These are phyloP conservation scores for Falcaria lacertinaria DNA, from an alignment of 2,888 invertebrate species.

Conservation along the genomic window DNA sequence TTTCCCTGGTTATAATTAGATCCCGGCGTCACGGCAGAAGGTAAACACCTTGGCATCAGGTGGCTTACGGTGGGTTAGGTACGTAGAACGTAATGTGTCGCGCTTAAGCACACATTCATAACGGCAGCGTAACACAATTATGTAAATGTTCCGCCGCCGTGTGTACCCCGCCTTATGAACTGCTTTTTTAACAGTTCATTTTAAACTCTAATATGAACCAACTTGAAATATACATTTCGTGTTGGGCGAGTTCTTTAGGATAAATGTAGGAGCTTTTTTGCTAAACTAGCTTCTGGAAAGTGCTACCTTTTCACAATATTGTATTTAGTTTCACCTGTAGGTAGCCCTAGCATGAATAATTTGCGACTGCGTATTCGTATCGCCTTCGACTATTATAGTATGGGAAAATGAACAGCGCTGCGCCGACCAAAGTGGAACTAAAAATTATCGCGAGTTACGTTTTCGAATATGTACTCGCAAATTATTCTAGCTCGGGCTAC, in stretches of 20 bases:
- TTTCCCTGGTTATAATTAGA: constrained; percentile 42
- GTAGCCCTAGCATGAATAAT: no score
- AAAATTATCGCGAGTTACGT: no score
- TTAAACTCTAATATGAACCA: background rate
- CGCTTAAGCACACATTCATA: background rate
- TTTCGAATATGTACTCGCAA: no score
- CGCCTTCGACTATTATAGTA: no score
- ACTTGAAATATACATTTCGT: background rate
- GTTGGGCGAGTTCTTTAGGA: background rate
- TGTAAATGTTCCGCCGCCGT: constrained; percentile 20
- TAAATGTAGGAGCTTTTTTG: background rate
- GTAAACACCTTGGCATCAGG: constrained; percentile 54
- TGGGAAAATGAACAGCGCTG: no score
- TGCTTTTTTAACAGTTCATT: background rate
- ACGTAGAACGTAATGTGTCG: constrained; percentile 7
- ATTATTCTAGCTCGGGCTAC: no score
- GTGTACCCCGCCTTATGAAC: background rate
- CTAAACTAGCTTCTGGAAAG: background rate
- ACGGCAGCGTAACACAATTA: constrained; percentile 25
- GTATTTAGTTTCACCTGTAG: no score
- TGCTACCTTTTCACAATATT: no score
- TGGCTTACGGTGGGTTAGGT: constrained; percentile 23
- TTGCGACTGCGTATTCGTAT: no score
- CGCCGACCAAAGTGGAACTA: no score
- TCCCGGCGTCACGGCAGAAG: constrained; percentile 22